Percentiles rank a stretch among this genome's conserved stretches.
phyloP scores from a whole-genome alignment of 2,888 invertebrate genomes.

The Tenthredo livida region DNA sequence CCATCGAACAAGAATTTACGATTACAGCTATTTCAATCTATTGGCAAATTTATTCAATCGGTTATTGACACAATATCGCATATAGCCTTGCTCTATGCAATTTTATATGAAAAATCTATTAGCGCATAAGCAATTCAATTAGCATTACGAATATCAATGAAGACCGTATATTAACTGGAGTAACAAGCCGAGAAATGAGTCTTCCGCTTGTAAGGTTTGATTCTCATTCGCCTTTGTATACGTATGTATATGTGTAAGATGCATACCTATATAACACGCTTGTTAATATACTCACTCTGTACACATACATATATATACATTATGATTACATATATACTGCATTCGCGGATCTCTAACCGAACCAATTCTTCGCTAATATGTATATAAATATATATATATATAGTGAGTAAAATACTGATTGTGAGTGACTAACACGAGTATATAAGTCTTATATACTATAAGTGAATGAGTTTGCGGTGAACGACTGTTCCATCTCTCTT shows the following conservation, averaged over 20 bases:
- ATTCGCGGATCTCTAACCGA: not conserved
- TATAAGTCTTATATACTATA: not conserved
- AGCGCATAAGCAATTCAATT: not conserved
- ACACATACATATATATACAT: not conserved
- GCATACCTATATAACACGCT: not conserved
- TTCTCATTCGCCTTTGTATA: not conserved
- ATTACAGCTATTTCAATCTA: not conserved
- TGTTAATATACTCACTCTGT: not conserved
- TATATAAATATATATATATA: no score
- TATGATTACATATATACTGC: not conserved
- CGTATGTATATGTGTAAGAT: not conserved
- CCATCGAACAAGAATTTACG: not conserved
- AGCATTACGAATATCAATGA: constrained; percentile 66
- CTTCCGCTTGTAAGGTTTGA: constrained; percentile 58
- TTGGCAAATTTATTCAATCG: not conserved
- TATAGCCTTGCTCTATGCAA: not conserved
- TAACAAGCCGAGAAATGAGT: constrained; percentile 66
- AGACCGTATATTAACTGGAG: constrained; percentile 65
- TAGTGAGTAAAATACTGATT: not conserved
- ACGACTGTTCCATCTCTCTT: constrained; percentile 21
- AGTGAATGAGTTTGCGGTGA: constrained; percentile 6
- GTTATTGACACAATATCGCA: not conserved
- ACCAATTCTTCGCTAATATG: not conserved
- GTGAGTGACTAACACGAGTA: not conserved
- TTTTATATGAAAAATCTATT: not conserved